Conservation (phyloP, 2,888 invertebrate genomes). For the Sarcophaga caerulescens region DNA sequence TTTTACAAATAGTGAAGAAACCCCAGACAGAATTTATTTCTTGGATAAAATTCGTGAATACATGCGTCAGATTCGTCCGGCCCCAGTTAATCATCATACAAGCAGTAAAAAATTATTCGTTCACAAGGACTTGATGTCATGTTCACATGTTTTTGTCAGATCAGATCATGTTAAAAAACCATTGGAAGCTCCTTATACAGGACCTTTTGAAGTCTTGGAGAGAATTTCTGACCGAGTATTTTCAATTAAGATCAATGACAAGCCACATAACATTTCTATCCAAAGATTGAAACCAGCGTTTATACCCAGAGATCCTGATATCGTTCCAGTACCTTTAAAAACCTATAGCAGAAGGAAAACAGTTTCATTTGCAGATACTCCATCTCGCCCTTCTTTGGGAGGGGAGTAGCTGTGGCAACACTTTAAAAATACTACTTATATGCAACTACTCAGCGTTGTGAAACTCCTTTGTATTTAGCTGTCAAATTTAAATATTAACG, state of each 20-base stretch:
- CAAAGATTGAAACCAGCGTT: conserved; percentile 28
- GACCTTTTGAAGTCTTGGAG: neutral
- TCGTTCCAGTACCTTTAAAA: neutral
- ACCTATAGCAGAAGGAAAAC: conserved; percentile 17
- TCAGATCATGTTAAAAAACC: conserved; percentile 28
- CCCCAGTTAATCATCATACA: conserved; percentile 18
- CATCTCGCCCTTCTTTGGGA: too few relatives aligned
- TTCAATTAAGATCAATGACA: neutral
- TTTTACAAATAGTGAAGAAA: conserved; percentile 21
- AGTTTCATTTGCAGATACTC: too few relatives aligned
- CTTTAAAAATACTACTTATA: too few relatives aligned
- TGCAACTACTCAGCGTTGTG: too few relatives aligned
- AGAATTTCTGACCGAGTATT: conserved; percentile 19
- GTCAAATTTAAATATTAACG: too few relatives aligned
- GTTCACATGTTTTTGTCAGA: conserved; percentile 26
- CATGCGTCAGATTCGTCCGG: conserved; percentile 27
- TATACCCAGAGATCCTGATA: conserved; percentile 8
- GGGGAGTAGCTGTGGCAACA: too few relatives aligned
- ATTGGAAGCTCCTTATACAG: conserved; percentile 30
- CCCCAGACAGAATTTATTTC: neutral
- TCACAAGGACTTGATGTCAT: conserved; percentile 13
- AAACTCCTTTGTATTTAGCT: too few relatives aligned
- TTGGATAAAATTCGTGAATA: conserved; percentile 22
- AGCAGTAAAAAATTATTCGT: conserved; percentile 23
- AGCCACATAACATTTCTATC: neutral